These are phyloP conservation scores for Blastobasis adustella DNA, from an alignment of 2,888 invertebrate species.

Conservation along the genomic window DNA sequence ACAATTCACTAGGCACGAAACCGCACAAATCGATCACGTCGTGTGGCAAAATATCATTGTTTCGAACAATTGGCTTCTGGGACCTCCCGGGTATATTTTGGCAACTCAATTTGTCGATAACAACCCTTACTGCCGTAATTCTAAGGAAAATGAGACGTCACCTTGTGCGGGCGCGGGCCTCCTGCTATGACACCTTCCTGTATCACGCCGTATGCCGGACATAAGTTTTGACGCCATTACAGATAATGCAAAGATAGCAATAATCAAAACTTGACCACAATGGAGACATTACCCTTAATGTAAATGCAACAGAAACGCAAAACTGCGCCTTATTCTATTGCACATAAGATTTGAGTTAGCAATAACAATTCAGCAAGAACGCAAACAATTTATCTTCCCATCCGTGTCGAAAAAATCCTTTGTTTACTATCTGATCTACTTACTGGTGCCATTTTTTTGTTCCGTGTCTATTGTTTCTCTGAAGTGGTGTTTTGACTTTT, in stretches of 20 bases:
- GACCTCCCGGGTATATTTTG: slow-evolving; percentile 52
- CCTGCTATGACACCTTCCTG: slow-evolving; percentile 61
- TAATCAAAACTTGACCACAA: slow-evolving; percentile 63
- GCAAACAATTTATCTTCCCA: slow-evolving; percentile 52
- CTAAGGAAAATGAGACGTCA: slow-evolving; percentile 56
- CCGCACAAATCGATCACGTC: slow-evolving; percentile 26
- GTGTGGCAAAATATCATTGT: slow-evolving; percentile 34
- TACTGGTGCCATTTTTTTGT: slow-evolving; percentile 54
- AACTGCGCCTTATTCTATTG: slow-evolving; percentile 19
- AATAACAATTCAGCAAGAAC: slow-evolving; percentile 26
- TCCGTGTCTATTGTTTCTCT: slow-evolving; percentile 44
- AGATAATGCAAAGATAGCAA: slow-evolving; percentile 60
- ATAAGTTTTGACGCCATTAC: slow-evolving; percentile 67
- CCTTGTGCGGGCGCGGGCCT: slow-evolving; percentile 59
- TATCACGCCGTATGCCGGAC: slow-evolving; percentile 64
- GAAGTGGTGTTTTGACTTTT: slow-evolving; percentile 51
- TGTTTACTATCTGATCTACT: slow-evolving; percentile 63
- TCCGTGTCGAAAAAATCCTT: slow-evolving; percentile 47
- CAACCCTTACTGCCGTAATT: slow-evolving; percentile 42
- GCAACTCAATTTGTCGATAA: slow-evolving; percentile 57
- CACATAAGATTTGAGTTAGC: background rate
- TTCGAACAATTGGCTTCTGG: slow-evolving; percentile 30
- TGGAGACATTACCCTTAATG: slow-evolving; percentile 14
- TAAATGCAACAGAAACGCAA: slow-evolving; percentile 5
- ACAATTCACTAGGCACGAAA: slow-evolving; percentile 13